Base-by-base conservation (phyloP, 2,113 vertebrate species). In the Monopterus albus region DNA sequence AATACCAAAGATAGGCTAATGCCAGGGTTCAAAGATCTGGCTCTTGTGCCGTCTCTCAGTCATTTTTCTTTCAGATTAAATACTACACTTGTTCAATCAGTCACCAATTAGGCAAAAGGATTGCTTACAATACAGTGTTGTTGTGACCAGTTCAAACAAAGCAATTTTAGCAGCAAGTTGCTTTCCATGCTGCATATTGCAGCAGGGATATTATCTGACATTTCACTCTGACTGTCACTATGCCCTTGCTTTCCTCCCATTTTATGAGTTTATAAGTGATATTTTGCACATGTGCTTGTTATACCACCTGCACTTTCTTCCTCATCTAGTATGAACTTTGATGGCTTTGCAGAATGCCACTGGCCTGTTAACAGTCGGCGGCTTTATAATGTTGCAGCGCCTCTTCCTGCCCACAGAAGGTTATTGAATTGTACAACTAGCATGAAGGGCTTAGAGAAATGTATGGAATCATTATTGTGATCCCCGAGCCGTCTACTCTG, bases 1-100 rank as follows among this genome's bases (percentile, higher is more conserved):
- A 86, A 90, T 86, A 83, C 45, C 40, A 70, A 74, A 56, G 55
- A 77, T 38, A 7, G 8, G 29, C 29, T n/a, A n/a, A n/a, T n/a
- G n/a, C n/a, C 20, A 23, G 43, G 55, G 42, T 84, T 88, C 59
- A 89, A 89, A 79, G 86, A 89, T 91, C 33, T 13, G 14, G 42
- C 36, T 75, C 42, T 45, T 59, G 5, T 31, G 18, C 31, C 10
- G 25, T 7, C 45, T 43, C 12, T 29, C 26, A 51, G 25, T 9
- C 33, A 33, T 51, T 39, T 51, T 68, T 42, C 3, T 38, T 53
- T 36, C 26, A 29, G 0, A 68, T 7, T 13, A 13, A 75, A 56
- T 15, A 5, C 33, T 36, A 21, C 65, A n/a, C 33, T 38, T 33
- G 12, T 51, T 38, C 25, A 4, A 56, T 61, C 33, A 11, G 57